Conservation (phyloP, 64 coral and sea anemone species). For the Acropora yongei region DNA sequence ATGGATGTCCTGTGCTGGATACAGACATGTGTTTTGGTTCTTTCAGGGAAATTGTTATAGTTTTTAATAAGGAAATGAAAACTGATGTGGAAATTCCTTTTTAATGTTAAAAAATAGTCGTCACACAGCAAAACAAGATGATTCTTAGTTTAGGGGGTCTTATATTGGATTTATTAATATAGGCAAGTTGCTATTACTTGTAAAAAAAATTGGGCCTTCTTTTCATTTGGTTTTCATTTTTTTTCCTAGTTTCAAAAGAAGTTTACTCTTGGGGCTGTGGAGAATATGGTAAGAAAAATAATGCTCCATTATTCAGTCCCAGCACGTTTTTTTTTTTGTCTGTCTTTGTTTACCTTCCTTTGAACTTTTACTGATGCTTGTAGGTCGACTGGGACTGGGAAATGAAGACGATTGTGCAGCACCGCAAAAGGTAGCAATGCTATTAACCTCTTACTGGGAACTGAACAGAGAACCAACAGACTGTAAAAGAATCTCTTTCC, state of each 20-base stretch:
- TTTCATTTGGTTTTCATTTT: not conserved
- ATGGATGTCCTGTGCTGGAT: no score
- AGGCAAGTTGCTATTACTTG: no score
- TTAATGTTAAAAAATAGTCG: no score
- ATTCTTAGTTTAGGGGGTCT: no score
- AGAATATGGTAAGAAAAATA: constrained; percentile 78
- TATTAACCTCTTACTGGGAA: no score
- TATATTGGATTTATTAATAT: no score
- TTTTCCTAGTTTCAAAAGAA: constrained; percentile 65
- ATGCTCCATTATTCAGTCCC: not conserved
- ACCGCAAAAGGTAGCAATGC: constrained; percentile 72
- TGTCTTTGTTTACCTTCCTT: not conserved
- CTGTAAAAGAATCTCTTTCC: not conserved
- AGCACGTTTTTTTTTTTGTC: no score
- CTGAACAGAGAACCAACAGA: not conserved
- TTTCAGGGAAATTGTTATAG: no score
- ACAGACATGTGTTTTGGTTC: no score
- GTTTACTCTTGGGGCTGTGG: constrained; percentile 99
- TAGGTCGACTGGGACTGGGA: constrained; percentile 84
- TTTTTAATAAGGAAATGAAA: no score
- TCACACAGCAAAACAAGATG: no score
- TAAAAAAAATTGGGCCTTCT: not conserved
- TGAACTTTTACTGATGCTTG: not conserved
- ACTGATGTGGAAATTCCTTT: no score
- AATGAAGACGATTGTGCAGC: constrained; percentile 80